Conservation (phyloP, 2,113 vertebrate species). For the Aspidoscelis tigris region DNA sequence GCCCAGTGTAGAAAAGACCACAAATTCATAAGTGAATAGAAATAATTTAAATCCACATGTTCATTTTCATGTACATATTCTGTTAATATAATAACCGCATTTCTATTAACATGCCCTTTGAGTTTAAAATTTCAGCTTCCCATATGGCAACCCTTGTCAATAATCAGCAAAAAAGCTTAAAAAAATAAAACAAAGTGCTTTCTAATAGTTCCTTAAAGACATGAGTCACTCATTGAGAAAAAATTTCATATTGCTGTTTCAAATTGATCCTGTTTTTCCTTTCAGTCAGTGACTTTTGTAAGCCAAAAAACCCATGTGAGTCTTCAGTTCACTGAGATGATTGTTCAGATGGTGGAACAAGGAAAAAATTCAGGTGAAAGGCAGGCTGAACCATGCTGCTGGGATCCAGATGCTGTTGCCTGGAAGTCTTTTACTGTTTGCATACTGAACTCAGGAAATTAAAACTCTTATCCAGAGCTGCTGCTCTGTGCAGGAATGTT, state of each 20-base stretch:
- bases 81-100: background rate
- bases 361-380: slow-evolving; percentile 11
- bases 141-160: background rate
- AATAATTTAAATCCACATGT: no score
- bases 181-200: no score
- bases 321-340: background rate
- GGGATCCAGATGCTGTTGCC: slow-evolving; percentile 19
- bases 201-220: no score
- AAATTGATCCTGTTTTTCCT: no score
- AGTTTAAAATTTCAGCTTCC: background rate
- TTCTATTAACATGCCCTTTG: background rate
- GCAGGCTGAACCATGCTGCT: background rate
- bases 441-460: slow-evolving; percentile 65
- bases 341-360: background rate
- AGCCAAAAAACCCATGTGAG: no score
- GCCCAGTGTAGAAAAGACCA: no score
- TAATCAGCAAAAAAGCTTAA: background rate
- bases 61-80: no score
- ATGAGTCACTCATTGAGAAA: no score
- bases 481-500: slow-evolving; percentile 65
- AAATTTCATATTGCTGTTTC: no score
- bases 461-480: slow-evolving; percentile 65
- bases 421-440: slow-evolving; percentile 63
- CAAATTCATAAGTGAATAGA: no score
- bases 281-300: no score